Percentiles rank a stretch among this genome's conserved stretches.
Evolutionary conservation across 35 echinoderm and acorn worm genomes (phyloP).

Genomic region (Apostichopus japonicus): DNA sequence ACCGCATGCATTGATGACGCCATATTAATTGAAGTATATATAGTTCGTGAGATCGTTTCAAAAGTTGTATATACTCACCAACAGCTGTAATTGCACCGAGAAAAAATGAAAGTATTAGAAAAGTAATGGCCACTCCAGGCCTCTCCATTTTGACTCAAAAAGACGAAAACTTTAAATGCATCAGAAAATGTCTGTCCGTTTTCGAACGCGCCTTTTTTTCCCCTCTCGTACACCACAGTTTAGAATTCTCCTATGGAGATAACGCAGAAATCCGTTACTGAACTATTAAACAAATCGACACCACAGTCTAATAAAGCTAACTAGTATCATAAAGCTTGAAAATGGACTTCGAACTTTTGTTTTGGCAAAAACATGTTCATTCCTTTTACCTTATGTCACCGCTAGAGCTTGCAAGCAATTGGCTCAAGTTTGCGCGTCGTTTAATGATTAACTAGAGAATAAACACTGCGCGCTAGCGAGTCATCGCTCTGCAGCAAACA

Average conservation of each 20-base stretch:
- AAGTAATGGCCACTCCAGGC: constrained; percentile 3
- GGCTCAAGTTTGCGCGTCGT: background rate
- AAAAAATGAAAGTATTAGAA: background rate
- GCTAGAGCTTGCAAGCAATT: background rate
- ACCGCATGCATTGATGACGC: too few species aligned
- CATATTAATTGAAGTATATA: background rate
- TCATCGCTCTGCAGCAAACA: background rate
- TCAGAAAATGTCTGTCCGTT: too few species aligned
- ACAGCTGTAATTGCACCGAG: background rate
- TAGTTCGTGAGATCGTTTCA: background rate
- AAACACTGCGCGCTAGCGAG: background rate
- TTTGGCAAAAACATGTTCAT: background rate
- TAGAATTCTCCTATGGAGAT: background rate
- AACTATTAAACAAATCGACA: background rate
- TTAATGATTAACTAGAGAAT: background rate
- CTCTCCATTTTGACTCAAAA: constrained; percentile 10
- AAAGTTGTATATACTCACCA: background rate
- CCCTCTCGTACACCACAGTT: too few species aligned
- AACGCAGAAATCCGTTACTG: background rate
- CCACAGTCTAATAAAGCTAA: background rate
- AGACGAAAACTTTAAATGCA: background rate
- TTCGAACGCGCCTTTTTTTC: constrained; percentile 19
- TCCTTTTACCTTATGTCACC: background rate
- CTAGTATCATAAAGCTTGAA: background rate
- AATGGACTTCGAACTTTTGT: constrained; percentile 29